These are phyloP conservation scores for Meloidogyne floridensis DNA, from an alignment of 1,140 invertebrate genomes.

Conservation along the genomic window DNA sequence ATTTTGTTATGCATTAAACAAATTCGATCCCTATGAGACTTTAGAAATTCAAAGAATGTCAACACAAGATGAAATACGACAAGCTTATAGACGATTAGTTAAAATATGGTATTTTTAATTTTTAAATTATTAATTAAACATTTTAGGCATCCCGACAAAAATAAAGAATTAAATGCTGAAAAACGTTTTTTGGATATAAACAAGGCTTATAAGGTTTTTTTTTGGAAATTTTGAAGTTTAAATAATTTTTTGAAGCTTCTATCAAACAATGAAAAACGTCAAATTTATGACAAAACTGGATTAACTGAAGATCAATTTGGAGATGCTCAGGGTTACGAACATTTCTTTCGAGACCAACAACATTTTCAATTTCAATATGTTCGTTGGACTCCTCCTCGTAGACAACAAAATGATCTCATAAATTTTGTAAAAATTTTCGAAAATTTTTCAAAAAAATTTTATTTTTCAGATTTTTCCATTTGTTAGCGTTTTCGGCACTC, in stretches of 20 bases:
- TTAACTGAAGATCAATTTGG: conserved; percentile 19
- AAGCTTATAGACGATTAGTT: conserved; percentile 59
- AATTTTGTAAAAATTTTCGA: background rate
- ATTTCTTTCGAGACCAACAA: conserved; percentile 8
- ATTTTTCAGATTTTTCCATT: conserved; percentile 51
- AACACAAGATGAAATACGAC: conserved; percentile 56
- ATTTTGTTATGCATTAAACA: background rate
- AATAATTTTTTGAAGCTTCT: conserved; percentile 16
- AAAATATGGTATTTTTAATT: conserved; percentile 53
- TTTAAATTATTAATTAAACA: background rate
- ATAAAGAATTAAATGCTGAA: conserved; percentile 51
- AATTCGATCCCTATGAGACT: conserved; percentile 21
- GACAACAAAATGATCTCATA: conserved; percentile 13
- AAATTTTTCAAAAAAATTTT: conserved; percentile 3
- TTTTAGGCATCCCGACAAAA: conserved; percentile 64
- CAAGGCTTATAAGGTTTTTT: conserved; percentile 56
- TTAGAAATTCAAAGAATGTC: conserved; percentile 52
- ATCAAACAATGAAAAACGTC: conserved; percentile 11
- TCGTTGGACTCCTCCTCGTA: conserved; percentile 9
- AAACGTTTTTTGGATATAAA: conserved; percentile 58
- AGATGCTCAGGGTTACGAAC: background rate
- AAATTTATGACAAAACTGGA: conserved; percentile 21
- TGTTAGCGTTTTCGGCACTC: conserved; percentile 59
- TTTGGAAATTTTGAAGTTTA: background rate
- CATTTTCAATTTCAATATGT: conserved; percentile 24